A percentile compares a stretch with the other conserved stretches of the same genome.
These are phyloP conservation scores for Leucophenga montana DNA, from an alignment of 2,888 invertebrate genomes.

Conservation along the genomic window DNA sequence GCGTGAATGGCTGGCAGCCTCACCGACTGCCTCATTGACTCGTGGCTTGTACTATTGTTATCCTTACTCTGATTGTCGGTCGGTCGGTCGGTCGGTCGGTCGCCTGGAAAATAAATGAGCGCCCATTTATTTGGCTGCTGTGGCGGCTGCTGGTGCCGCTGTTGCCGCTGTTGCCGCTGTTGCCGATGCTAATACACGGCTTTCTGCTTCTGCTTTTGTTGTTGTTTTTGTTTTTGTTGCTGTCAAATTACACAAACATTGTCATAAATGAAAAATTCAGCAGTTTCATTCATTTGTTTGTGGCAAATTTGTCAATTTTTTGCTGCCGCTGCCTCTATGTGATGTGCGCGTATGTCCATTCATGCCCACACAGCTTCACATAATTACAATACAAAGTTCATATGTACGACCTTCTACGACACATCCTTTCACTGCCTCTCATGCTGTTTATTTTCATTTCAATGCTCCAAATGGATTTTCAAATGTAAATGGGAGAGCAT, in stretches of 20 bases:
- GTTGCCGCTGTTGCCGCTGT: slow-evolving; percentile 44
- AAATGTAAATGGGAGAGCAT: background rate
- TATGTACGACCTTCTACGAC: slow-evolving; percentile 6
- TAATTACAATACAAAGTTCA: background rate
- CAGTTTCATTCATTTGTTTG: slow-evolving; percentile 45
- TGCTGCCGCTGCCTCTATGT: slow-evolving; percentile 20
- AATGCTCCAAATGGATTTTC: slow-evolving; percentile 10
- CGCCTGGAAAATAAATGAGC: slow-evolving; percentile 51
- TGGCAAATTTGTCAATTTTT: slow-evolving; percentile 61
- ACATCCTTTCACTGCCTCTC: background rate
- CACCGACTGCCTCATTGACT: no score
- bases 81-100: no score
- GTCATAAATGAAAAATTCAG: slow-evolving; percentile 64
- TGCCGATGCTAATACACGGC: slow-evolving; percentile 46
- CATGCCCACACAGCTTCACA: background rate
- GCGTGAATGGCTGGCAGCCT: background rate
- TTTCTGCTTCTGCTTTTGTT: slow-evolving; percentile 37
- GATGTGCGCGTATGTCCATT: background rate
- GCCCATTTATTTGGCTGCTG: slow-evolving; percentile 52
- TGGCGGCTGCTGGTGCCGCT: slow-evolving; percentile 54
- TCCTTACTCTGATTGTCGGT: no score
- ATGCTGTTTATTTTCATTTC: slow-evolving; percentile 13
- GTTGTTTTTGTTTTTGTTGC: slow-evolving; percentile 60
- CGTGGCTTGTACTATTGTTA: no score
- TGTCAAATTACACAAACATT: slow-evolving; percentile 66